Base-by-base conservation (phyloP, 2,113 vertebrate genomes). In the Pseudorhombus dupliciocellatus region DNA sequence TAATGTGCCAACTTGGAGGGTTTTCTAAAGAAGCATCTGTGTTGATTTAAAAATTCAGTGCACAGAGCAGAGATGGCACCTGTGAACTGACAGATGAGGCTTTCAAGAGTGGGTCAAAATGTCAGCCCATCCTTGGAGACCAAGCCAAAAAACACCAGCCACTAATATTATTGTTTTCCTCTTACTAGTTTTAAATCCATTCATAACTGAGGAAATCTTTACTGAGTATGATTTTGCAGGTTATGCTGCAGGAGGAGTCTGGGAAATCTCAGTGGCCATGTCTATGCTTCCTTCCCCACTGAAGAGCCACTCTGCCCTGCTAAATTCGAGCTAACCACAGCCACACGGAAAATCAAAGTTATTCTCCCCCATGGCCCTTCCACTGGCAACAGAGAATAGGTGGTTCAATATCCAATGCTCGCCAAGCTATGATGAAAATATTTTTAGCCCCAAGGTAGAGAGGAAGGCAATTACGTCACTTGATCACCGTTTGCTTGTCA, bases 401-500 rank as follows among this genome's bases (percentile, higher is more conserved):
- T 21, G 26, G 12, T 60, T 70, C 62, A 37, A 55, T 30, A 52
- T 57, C 31, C 21, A 55, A 37, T 51, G 54, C 50, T 40, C 28
- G 40, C 14, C 28, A n/a, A 31, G 42, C 63, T 48, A 25, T 30
- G 58, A 50, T 62, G 58, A 64, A 73, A 69, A 78, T 77, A 71
- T 66, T 52, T 67, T 75, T 31, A 7, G 30, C 58, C 69, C 52
- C 7, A 7, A 64, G 66, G 65, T 75, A 42, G 57, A 72, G 52
- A 25, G 44, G 46, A 52, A 66, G 12, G 50, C 54, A 79, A 54
- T 55, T 0, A 40, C 61, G 60, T 81, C 79, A 73, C 75, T 77
- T 87, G 79, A 87, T 85, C 80, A 73, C 37, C 4, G 56, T 63
- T 66, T 66, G 48, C 57, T 31, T 26, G 20, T 66, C 56, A 5